Evolutionary conservation across 2,797 vertebrate species (phyloP).

Genomic region (Antennarius maculatus): DNA sequence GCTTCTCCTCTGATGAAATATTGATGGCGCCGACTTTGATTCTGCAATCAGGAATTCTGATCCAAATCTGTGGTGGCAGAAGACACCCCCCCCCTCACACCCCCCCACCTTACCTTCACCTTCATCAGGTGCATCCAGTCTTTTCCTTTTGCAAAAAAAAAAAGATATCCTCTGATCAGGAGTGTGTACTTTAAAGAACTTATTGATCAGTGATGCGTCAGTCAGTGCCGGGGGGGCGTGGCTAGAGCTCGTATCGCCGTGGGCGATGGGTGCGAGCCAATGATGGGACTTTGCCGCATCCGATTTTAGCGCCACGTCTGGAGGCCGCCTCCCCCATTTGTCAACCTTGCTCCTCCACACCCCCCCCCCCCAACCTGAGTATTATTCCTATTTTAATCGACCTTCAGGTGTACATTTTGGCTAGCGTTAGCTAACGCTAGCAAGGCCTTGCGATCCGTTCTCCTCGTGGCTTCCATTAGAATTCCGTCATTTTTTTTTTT

Average conservation of each 20-base stretch:
- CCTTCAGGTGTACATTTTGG: constrained; percentile 3
- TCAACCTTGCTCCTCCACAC: constrained; percentile 5
- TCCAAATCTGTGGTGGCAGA: constrained; percentile 70
- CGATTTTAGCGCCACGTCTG: background rate
- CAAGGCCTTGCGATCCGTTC: background rate
- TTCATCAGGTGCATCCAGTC: constrained; percentile 56
- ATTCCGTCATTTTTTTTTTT: constrained; percentile 35
- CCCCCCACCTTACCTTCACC: background rate
- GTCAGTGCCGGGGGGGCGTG: background rate
- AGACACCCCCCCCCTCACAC: constrained; percentile 14
- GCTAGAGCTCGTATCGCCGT: too few relatives aligned
- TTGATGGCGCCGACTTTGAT: constrained; percentile 75
- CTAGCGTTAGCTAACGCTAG: constrained; percentile 10
- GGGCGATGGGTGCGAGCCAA: constrained; percentile 48
- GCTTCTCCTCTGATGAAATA: constrained; percentile 74
- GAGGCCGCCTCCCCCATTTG: constrained; percentile 27
- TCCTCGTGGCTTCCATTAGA: constrained; percentile 14
- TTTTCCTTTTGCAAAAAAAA: constrained; percentile 56
- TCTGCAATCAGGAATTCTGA: constrained; percentile 75
- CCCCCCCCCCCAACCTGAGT: constrained; percentile 4
- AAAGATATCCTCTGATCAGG: constrained; percentile 77
- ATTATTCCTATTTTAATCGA: background rate
- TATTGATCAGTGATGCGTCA: constrained; percentile 63
- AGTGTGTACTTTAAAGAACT: constrained; percentile 58
- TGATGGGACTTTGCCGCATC: constrained; percentile 16